Evolutionary conservation across 2,888 invertebrate genomes (phyloP).

Genomic region (Cremastinae sp.): DNA sequence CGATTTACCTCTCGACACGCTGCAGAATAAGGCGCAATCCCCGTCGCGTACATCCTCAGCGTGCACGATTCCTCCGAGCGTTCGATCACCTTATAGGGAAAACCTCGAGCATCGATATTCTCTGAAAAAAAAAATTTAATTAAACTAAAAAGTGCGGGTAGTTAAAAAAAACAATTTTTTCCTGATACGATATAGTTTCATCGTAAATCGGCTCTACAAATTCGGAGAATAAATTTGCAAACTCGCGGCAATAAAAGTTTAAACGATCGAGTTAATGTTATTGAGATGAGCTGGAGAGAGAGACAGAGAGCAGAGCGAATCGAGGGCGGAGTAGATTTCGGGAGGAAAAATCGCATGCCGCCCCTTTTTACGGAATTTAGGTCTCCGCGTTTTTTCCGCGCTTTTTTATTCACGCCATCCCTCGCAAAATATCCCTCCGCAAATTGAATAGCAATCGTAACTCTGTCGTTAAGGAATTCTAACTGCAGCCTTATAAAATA

Average conservation of each 20-base stretch:
- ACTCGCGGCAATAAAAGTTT: constrained; percentile 72
- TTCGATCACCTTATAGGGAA: constrained; percentile 35
- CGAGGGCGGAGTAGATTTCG: constrained; percentile 71
- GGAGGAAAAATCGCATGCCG: constrained; percentile 72
- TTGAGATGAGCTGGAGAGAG: constrained; percentile 73
- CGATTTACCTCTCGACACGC: constrained; percentile 72
- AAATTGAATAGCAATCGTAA: constrained; percentile 70
- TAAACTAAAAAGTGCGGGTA: background rate
- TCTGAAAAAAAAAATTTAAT: constrained; percentile 14
- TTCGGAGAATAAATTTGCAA: constrained; percentile 66
- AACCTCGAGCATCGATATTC: constrained; percentile 9
- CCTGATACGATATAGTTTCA: background rate
- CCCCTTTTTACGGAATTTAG: constrained; percentile 71
- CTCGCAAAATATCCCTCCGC: constrained; percentile 55
- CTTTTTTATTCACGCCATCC: constrained; percentile 46
- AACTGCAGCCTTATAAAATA: constrained; percentile 70
- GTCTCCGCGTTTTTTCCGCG: constrained; percentile 51
- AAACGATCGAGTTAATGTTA: constrained; percentile 77
- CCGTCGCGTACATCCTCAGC: constrained; percentile 14
- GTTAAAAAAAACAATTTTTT: constrained; percentile 12
- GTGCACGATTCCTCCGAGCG: constrained; percentile 25
- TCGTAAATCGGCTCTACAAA: constrained; percentile 34
- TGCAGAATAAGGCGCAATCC: constrained; percentile 35
- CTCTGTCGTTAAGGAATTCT: constrained; percentile 69
- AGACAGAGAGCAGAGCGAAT: constrained; percentile 27